phyloP scores from a whole-genome alignment of 2,113 vertebrate genomes.

The Setophaga petechia region DNA sequence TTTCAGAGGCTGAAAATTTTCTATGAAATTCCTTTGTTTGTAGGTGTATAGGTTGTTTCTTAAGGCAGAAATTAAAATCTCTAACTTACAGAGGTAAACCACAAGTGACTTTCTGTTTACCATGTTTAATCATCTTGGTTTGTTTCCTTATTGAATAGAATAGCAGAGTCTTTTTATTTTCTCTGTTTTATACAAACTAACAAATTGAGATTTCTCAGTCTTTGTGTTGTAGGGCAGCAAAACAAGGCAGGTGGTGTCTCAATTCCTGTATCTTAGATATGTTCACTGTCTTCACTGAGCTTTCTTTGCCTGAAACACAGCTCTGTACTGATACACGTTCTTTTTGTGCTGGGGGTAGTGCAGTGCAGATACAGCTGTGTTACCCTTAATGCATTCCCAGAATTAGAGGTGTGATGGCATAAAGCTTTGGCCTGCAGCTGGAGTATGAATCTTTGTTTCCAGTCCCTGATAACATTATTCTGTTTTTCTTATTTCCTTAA shows the following conservation, averaged over 20 bases:
- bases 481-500: not conserved
- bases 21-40: not conserved
- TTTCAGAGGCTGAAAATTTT: not conserved
- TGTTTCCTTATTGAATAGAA: slow-evolving; percentile 5
- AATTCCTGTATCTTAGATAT: not conserved
- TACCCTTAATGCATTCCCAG: not conserved
- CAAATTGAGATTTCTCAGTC: not conserved
- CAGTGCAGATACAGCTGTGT: not conserved
- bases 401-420: not conserved
- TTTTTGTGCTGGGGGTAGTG: not conserved
- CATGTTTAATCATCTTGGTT: not conserved
- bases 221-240: not conserved
- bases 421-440: not conserved
- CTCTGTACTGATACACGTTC: not conserved
- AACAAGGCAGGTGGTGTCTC: not conserved
- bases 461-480: not conserved
- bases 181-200: slow-evolving; percentile 13
- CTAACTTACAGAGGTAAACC: not conserved
- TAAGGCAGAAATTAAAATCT: not conserved
- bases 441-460: not conserved
- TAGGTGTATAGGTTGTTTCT: not conserved
- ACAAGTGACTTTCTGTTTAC: not conserved
- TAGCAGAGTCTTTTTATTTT: slow-evolving; percentile 25
- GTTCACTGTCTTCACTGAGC: not conserved
- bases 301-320: not conserved